A percentile compares a stretch with the other conserved stretches of the same genome.
These are phyloP conservation scores for Trachemys scripta DNA, from an alignment of 2,113 vertebrate species.

Conservation along the genomic window DNA sequence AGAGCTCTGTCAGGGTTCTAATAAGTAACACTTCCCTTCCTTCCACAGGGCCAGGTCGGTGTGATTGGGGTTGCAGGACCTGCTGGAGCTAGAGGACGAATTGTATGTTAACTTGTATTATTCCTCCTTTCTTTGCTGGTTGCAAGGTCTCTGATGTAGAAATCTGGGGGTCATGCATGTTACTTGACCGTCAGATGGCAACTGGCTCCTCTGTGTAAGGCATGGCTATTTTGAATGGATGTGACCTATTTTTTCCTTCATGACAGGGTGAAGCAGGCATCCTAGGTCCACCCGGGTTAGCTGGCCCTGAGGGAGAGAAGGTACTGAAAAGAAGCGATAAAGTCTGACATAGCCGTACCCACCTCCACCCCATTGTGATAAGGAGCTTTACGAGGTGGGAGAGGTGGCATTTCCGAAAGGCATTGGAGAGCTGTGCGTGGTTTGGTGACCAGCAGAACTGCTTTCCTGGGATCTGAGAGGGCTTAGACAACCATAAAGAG, in stretches of 20 bases:
- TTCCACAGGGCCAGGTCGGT: slow-evolving; percentile 84
- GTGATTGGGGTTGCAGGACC: slow-evolving; percentile 80
- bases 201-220: background rate
- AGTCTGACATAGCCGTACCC: background rate
- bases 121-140: fast-evolving
- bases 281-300: slow-evolving; percentile 75
- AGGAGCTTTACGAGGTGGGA: background rate
- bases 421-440: background rate
- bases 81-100: slow-evolving; percentile 78
- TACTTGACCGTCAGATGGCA: background rate
- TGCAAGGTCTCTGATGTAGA: fast-evolving
- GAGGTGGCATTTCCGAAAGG: background rate
- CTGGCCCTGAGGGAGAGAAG: slow-evolving; percentile 84
- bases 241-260: background rate
- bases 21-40: background rate
- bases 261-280: slow-evolving; percentile 71
- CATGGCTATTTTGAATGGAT: background rate
- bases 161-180: fast-evolving
- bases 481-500: background rate
- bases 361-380: no score
- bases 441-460: background rate
- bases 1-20: fast-evolving
- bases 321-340: slow-evolving; percentile 34
- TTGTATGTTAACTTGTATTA: slow-evolving; percentile 65
- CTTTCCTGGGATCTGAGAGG: background rate